Base-by-base conservation (phyloP, 1,140 invertebrate species). In the Scaptomyza pallida region DNA sequence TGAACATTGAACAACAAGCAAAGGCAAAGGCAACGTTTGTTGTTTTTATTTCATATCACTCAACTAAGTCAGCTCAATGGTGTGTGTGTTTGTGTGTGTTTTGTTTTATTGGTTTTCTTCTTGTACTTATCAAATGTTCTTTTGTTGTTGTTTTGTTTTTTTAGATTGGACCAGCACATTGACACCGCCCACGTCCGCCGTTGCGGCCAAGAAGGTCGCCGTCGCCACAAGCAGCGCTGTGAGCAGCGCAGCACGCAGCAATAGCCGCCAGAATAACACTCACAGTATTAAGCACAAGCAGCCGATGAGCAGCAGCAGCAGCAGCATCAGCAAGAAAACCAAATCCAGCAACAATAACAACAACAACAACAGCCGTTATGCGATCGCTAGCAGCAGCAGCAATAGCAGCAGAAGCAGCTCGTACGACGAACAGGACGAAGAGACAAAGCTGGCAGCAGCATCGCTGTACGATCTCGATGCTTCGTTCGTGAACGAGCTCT, bases 401-500 rank as follows among this genome's bases (percentile, higher is more conserved):
- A 26, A 6, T 60, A 62, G 48, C 63, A 69, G 23, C 67, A 62
- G 48, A 60, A 69, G 33, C 59, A 64, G 15, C 48, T 19, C 43
- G 50, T 71, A 65, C 23, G 52, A 17, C 33, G 61, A 81, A 16
- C 68, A 79, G 16, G 61, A 74, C 37, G 59, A 79, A 3, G 16
- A 71, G 54, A 9, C 6, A 8, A 16, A 52, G 35, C 35, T 52
- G 35, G 52, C 50, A 48, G 17, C 68, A 26, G 56, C 50, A 44
- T 26, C 68, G 76, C 59, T 54, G 33, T 35, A 45, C 16, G 73
- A 78, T 19, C 21, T 75, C 6, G 81, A 91, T 61, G 67, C 44
- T 12, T 67, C 90, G 30, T 82, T 91, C 2, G 83, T 92, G 3
- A 72, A 82, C 59, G 93, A 93, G 1, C 89, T 97, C 73, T 94